phyloP scores from a whole-genome alignment of 2,888 invertebrate genomes.

The Dorcus hopei region DNA sequence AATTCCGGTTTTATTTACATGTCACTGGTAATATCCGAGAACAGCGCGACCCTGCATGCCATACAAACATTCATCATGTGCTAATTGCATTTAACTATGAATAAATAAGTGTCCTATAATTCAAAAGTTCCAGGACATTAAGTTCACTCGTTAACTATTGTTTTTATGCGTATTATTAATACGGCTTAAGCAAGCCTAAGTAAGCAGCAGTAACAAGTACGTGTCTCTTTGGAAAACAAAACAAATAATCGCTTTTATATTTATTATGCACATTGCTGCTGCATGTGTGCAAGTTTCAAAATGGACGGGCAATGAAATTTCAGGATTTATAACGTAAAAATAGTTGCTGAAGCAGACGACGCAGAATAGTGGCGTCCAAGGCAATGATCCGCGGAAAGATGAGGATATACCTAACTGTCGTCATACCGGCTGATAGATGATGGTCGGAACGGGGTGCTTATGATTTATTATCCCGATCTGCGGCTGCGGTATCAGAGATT shows the following conservation, averaged over 20 bases:
- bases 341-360: not conserved
- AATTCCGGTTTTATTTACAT: slow-evolving; percentile 11
- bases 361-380: slow-evolving; percentile 2
- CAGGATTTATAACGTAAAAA: no score
- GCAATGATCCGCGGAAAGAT: slow-evolving; percentile 29
- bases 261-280: no score
- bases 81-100: slow-evolving; percentile 27
- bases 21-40: slow-evolving; percentile 23
- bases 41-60: slow-evolving; percentile 23
- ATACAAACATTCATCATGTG: slow-evolving; percentile 28
- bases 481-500: slow-evolving; percentile 47
- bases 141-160: slow-evolving; percentile 14
- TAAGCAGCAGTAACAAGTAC: no score
- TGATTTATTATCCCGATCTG: slow-evolving; percentile 48
- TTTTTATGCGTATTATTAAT: not conserved
- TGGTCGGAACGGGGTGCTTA: slow-evolving; percentile 40
- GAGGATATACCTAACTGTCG: slow-evolving; percentile 27
- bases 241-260: no score
- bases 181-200: no score
- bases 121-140: slow-evolving; percentile 20
- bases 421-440: slow-evolving; percentile 40
- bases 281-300: no score
- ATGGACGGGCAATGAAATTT: no score
- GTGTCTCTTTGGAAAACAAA: no score
- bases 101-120: slow-evolving; percentile 29